These are phyloP conservation scores for Discoglossus pictus DNA, from an alignment of 2,797 vertebrate species.

Conservation along the genomic window DNA sequence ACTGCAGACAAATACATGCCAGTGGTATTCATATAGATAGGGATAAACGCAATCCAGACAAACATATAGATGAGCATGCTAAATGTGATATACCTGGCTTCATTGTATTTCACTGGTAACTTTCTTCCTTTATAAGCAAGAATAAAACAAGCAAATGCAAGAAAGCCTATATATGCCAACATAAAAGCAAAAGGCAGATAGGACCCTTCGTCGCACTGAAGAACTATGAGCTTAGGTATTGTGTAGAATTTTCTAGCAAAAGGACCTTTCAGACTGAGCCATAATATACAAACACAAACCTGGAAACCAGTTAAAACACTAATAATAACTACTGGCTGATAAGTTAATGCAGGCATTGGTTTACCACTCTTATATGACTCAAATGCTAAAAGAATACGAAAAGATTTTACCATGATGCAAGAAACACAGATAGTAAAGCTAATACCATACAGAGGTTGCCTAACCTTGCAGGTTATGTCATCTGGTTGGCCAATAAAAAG, in stretches of 20 bases:
- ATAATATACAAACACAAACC: constrained; percentile 62
- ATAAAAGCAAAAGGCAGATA: constrained; percentile 61
- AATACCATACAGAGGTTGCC: constrained; percentile 64
- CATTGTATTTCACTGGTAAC: constrained; percentile 49
- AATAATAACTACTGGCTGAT: constrained; percentile 58
- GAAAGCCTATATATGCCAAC: constrained; percentile 63
- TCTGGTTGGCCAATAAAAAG: constrained; percentile 64
- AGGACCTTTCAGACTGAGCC: constrained; percentile 61
- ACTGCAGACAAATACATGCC: constrained; percentile 51
- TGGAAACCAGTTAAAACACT: constrained; percentile 53
- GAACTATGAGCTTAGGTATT: constrained; percentile 27
- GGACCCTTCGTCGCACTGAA: constrained; percentile 58
- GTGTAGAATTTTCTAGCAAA: neutral
- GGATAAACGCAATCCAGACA: constrained; percentile 70
- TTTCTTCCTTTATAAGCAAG: constrained; percentile 65
- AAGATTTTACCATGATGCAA: constrained; percentile 66
- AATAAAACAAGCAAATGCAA: constrained; percentile 64
- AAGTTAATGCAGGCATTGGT: constrained; percentile 49
- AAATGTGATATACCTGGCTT: constrained; percentile 62
- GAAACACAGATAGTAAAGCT: constrained; percentile 70
- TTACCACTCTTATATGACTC: constrained; percentile 51
- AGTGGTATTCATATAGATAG: constrained; percentile 59
- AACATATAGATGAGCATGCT: constrained; percentile 73
- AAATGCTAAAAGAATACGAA: constrained; percentile 62
- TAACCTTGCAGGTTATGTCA: constrained; percentile 56